phyloP scores from a whole-genome alignment of 2,113 vertebrate genomes.

The Serilophus lunatus region DNA sequence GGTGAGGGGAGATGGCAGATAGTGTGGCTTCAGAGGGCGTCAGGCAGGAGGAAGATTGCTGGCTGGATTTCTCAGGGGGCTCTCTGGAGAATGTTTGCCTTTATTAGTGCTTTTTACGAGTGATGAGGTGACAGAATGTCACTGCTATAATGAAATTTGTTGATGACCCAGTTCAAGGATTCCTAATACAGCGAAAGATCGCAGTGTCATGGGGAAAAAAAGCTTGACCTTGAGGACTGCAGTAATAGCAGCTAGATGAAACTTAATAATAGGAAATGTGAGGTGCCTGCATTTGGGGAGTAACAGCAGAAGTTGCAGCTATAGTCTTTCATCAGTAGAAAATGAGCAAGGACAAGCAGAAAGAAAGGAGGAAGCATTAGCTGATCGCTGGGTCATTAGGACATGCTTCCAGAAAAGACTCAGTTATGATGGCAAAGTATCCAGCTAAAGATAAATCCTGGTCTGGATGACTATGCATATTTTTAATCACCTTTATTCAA shows the following conservation, averaged over 20 bases:
- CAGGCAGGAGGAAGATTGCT: not conserved
- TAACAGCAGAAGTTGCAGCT: not conserved
- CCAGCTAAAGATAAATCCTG: not conserved
- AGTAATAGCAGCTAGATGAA: not conserved
- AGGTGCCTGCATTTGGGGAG: not conserved
- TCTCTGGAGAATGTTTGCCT: constrained; percentile 9
- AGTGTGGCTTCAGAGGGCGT: not conserved
- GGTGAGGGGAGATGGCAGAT: not conserved
- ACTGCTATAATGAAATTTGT: not conserved
- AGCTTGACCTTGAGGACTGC: not conserved
- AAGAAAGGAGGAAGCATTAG: not conserved
- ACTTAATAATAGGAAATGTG: constrained; percentile 4
- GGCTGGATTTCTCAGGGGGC: not conserved
- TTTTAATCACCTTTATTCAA: not conserved
- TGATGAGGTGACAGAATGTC: constrained; percentile 11
- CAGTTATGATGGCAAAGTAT: not conserved
- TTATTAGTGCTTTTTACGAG: constrained; percentile 10
- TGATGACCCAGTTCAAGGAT: constrained; percentile 9
- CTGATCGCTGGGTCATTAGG: not conserved
- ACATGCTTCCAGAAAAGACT: not conserved
- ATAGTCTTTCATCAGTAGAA: not conserved
- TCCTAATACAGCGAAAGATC: not conserved
- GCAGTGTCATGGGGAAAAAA: not conserved
- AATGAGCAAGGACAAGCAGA: not conserved
- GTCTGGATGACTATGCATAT: not conserved